phyloP scores from a whole-genome alignment of 2,113 vertebrate genomes.

The Onychostoma macrolepis region DNA sequence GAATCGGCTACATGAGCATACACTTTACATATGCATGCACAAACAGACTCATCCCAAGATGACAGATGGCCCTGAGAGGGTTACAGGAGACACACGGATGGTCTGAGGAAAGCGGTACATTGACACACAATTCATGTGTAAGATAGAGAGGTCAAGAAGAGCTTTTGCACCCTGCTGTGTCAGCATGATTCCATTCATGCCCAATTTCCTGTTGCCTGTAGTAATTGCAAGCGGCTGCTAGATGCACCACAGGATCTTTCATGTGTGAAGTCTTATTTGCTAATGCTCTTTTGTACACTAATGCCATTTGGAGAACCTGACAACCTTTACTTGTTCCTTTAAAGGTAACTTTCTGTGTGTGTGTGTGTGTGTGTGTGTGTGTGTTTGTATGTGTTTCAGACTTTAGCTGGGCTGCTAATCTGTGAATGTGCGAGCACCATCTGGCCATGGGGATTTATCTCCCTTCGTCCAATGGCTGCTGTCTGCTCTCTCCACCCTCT shows the following conservation, averaged over 20 bases:
- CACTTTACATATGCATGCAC: background rate
- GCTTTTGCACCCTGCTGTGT: slow-evolving; percentile 27
- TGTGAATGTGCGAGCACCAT: slow-evolving; percentile 57
- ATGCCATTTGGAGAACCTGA: background rate
- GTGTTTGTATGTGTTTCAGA: slow-evolving; percentile 34
- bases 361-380: background rate
- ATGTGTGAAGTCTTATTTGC: background rate
- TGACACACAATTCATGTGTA: slow-evolving; percentile 27
- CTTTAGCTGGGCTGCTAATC: slow-evolving; percentile 56
- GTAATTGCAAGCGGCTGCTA: background rate
- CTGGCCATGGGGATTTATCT: slow-evolving; percentile 53
- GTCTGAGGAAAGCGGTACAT: background rate
- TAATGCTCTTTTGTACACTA: background rate
- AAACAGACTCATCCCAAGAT: slow-evolving; percentile 14
- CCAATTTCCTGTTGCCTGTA: background rate
- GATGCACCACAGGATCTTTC: background rate
- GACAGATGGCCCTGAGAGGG: slow-evolving; percentile 30
- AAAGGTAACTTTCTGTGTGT: slow-evolving; percentile 6
- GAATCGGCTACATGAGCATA: background rate
- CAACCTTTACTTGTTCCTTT: background rate
- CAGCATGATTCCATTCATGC: slow-evolving; percentile 12
- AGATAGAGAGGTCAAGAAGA: slow-evolving; percentile 14
- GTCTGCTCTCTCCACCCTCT: slow-evolving; percentile 40
- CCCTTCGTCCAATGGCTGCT: slow-evolving; percentile 34
- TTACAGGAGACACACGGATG: background rate